phyloP scores from a whole-genome alignment of 2,113 vertebrate genomes.

The Hylia prasina region DNA sequence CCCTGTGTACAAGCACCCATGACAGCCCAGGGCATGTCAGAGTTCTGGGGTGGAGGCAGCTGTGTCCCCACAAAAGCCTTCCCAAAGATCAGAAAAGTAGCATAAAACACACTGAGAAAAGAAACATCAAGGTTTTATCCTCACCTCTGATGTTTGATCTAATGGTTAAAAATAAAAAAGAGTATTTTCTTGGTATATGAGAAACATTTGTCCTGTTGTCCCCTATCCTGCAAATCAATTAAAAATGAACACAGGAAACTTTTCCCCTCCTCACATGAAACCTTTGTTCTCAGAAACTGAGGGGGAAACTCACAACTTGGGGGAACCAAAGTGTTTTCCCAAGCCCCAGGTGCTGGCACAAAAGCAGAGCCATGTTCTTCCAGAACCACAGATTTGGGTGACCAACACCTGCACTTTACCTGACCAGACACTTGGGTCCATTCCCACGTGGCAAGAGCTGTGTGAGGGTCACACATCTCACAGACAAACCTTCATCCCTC shows the following conservation, averaged over 20 bases:
- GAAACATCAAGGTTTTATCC: not conserved
- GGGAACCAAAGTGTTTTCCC: not conserved
- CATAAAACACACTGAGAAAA: not conserved
- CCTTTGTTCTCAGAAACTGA: not conserved
- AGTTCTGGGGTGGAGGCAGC: not conserved
- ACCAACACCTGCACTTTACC: fast-evolving
- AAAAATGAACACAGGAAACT: not conserved
- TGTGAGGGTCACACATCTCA: not conserved
- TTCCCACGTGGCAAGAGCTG: not conserved
- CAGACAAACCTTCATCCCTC: not conserved
- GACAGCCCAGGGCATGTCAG: not conserved
- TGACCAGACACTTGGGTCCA: not conserved
- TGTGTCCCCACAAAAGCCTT: not conserved
- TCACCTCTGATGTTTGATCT: not conserved
- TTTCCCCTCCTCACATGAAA: not conserved
- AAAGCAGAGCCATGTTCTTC: not conserved
- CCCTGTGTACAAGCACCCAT: fast-evolving
- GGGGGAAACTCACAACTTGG: fast-evolving
- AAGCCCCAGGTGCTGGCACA: not conserved
- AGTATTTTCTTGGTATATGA: not conserved
- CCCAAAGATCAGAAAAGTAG: not conserved
- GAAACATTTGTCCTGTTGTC: not conserved
- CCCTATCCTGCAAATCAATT: not conserved
- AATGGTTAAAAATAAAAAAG: not conserved
- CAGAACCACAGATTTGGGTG: not conserved